Conservation (phyloP, 1,140 invertebrate genomes). For the Patella vulgata region DNA sequence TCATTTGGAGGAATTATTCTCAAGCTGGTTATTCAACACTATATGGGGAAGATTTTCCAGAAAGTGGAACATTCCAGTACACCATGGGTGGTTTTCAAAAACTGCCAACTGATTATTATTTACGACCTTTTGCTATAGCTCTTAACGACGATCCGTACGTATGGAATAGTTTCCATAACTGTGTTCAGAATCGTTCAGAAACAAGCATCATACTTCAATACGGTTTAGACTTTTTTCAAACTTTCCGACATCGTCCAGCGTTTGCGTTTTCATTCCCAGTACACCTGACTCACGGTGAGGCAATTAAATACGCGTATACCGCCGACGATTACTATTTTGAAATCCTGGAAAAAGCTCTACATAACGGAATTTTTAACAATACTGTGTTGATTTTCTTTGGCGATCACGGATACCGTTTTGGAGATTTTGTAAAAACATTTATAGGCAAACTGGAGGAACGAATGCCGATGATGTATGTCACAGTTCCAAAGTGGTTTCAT, state of each 20-base stretch:
- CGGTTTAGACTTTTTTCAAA: no score
- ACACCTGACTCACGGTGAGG: constrained; percentile 33
- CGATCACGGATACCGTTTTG: constrained; percentile 93
- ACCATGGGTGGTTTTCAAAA: constrained; percentile 80
- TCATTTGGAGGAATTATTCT: constrained; percentile 64
- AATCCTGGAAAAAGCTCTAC: constrained; percentile 57
- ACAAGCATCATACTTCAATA: no score
- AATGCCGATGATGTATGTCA: constrained; percentile 84
- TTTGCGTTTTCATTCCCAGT: no score
- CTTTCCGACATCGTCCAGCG: no score
- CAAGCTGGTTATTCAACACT: constrained; percentile 79
- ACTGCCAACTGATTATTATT: constrained; percentile 85
- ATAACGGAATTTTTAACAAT: constrained; percentile 63
- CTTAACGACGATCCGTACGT: constrained; percentile 29
- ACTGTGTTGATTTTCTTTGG: constrained; percentile 83
- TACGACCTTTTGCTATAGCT: constrained; percentile 74
- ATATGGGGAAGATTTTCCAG: constrained; percentile 80
- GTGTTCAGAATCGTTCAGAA: no score
- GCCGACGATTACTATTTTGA: constrained; percentile 56
- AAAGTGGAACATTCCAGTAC: constrained; percentile 85
- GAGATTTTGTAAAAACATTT: constrained; percentile 80
- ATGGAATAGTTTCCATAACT: no score
- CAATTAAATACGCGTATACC: constrained; percentile 52
- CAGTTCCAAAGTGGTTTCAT: constrained; percentile 80
- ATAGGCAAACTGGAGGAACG: constrained; percentile 89